Conservation (phyloP, 2,888 invertebrate genomes). For the Heliconius cydno region DNA sequence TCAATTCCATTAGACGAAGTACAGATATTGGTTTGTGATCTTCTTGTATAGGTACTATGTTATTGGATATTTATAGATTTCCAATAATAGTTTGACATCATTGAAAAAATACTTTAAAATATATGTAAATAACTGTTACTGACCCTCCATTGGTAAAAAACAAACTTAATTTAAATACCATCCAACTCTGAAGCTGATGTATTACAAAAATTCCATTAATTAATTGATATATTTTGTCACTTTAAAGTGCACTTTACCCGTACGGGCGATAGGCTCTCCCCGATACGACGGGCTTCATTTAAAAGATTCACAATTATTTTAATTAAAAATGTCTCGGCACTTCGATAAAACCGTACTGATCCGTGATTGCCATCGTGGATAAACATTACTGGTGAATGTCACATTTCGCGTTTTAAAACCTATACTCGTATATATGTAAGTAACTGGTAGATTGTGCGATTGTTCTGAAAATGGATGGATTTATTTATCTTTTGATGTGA, state of each 20-base stretch:
- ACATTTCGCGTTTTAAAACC: slow-evolving; percentile 32
- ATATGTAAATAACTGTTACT: not conserved
- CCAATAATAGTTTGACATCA: not conserved
- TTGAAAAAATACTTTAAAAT: not conserved
- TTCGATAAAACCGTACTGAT: slow-evolving; percentile 32
- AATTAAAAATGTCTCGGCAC: slow-evolving; percentile 42
- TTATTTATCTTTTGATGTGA: not conserved
- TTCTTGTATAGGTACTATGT: not conserved
- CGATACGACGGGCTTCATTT: slow-evolving; percentile 42
- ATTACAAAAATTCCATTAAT: slow-evolving; percentile 52
- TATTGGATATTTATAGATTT: slow-evolving; percentile 10
- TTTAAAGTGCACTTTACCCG: slow-evolving; percentile 49
- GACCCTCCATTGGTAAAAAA: not conserved
- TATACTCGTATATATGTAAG: slow-evolving; percentile 15
- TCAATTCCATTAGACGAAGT: slow-evolving; percentile 22
- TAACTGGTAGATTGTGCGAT: slow-evolving; percentile 15
- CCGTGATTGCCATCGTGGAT: slow-evolving; percentile 34
- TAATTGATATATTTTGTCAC: slow-evolving; percentile 50
- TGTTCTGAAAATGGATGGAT: slow-evolving; percentile 5
- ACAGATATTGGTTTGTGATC: slow-evolving; percentile 14
- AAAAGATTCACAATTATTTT: slow-evolving; percentile 48
- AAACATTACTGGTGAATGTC: slow-evolving; percentile 28
- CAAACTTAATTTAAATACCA: not conserved
- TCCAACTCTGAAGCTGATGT: slow-evolving; percentile 23
- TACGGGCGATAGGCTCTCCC: slow-evolving; percentile 34